Evolutionary conservation across 2,888 invertebrate genomes (phyloP).

Genomic region (Eilema caniola): DNA sequence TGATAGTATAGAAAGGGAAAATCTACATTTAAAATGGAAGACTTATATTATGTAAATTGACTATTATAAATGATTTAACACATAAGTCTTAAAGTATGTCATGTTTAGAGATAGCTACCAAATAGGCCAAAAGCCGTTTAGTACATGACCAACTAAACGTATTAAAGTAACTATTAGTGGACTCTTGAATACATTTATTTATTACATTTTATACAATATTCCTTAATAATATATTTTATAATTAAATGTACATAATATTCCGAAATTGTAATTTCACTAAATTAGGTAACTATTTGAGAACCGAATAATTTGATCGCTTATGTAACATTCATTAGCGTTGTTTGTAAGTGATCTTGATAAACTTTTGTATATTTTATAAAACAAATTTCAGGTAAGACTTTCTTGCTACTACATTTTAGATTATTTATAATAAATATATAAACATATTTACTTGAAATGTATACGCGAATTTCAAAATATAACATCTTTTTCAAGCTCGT

Average conservation of each 20-base stretch:
- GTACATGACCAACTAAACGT: constrained; percentile 67
- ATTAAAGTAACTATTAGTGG: constrained; percentile 54
- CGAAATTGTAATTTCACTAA: constrained; percentile 36
- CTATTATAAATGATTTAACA: constrained; percentile 63
- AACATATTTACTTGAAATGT: background rate
- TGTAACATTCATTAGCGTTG: background rate
- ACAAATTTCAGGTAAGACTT: background rate
- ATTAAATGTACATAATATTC: constrained; percentile 42
- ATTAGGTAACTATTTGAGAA: constrained; percentile 47
- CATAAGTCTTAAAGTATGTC: constrained; percentile 65
- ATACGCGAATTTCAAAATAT: background rate
- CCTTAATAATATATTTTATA: constrained; percentile 39
- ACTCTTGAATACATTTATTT: constrained; percentile 51
- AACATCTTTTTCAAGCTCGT: background rate
- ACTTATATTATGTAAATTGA: constrained; percentile 71
- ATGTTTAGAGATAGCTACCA: constrained; percentile 67
- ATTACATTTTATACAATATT: constrained; percentile 41
- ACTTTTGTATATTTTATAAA: background rate
- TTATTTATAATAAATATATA: background rate
- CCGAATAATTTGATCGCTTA: constrained; percentile 23
- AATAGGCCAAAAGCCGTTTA: constrained; percentile 54
- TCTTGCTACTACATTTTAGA: background rate
- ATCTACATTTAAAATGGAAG: constrained; percentile 57
- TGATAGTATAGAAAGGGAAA: constrained; percentile 50
- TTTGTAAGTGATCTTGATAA: background rate